phyloP scores from a whole-genome alignment of 2,888 invertebrate genomes.

The Melanotus villosus region DNA sequence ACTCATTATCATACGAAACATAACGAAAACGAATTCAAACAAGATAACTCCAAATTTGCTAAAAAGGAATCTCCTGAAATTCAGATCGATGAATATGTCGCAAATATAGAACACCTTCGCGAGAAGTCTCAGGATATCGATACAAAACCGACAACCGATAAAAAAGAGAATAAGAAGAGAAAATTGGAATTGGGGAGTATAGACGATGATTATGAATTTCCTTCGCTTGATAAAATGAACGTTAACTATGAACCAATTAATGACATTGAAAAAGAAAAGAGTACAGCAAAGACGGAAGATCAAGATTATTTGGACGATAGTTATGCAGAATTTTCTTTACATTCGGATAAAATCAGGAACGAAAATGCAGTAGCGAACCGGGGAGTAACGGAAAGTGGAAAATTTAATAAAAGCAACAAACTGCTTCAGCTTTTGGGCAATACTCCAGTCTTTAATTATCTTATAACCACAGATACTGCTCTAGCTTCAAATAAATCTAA shows the following conservation, averaged over 20 bases:
- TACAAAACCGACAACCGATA: too few species aligned
- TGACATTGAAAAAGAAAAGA: background rate
- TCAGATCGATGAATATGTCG: background rate
- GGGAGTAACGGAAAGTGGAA: too few species aligned
- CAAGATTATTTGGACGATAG: background rate
- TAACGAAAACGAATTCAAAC: conserved; percentile 29
- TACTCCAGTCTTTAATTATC: too few species aligned
- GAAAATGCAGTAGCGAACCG: too few species aligned
- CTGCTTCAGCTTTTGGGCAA: too few species aligned
- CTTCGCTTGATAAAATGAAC: too few species aligned
- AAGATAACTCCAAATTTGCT: background rate
- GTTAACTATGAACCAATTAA: background rate
- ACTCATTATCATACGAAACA: conserved; percentile 24
- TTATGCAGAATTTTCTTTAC: background rate
- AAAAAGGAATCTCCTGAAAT: background rate
- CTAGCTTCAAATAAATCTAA: too few species aligned
- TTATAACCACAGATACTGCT: too few species aligned
- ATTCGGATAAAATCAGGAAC: background rate
- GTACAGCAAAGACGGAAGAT: background rate
- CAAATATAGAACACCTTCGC: background rate
- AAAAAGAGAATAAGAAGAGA: too few species aligned
- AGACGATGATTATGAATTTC: too few species aligned
- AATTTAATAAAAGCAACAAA: too few species aligned
- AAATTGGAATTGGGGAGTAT: too few species aligned
- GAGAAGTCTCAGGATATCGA: background rate